Base-by-base conservation (phyloP, 2,113 vertebrate species). In the Tamias sibiricus region DNA sequence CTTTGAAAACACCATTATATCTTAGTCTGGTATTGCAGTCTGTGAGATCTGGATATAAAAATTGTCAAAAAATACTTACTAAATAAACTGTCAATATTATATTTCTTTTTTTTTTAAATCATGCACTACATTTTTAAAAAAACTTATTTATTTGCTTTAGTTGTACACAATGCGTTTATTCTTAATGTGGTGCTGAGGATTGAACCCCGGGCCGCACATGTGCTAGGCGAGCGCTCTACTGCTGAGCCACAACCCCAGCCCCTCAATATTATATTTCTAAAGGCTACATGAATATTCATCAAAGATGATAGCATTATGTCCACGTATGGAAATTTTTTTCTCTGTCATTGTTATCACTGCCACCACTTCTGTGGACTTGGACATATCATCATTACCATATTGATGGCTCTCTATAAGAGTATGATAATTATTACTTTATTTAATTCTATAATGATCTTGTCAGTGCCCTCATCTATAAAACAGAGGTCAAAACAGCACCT, bases 401-500 rank as follows among this genome's bases (percentile, higher is more conserved):
- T 42, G 68, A 90, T 62, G 30, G 14, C 84, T 87, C 32, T 95
- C 30, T 35, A 94, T 3, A 22, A 42, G 44, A 49, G 49, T 30
- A 12, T 82, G 62, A 17, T n/a, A 79, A 86, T 54, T 77, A 71
- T 35, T 94, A 32, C 35, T 44, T 95, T 57, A 68, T 59, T 87
- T 93, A 91, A 91, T 81, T 97, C 74, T 54, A 13, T 28, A 91
- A 24, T 74, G 59, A 71, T 44, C 11, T 90, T 84, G 44, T 84
- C 62, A 90, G 72, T 62, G n/a, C 26, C n/a, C 84, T 96, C 32
- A 68, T 85, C 35, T 95, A 57, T 44, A 83, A 94, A 88, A 81
- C 57, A 19, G 14, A 90, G 35, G 86, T n/a, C 54, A 84, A 64
- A 87, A 90, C 17, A 87, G n/a, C n/a, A 74, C 19, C 35, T 79